Base-by-base conservation (phyloP, 2,888 invertebrate genomes). In the Tiphia femorata region DNA sequence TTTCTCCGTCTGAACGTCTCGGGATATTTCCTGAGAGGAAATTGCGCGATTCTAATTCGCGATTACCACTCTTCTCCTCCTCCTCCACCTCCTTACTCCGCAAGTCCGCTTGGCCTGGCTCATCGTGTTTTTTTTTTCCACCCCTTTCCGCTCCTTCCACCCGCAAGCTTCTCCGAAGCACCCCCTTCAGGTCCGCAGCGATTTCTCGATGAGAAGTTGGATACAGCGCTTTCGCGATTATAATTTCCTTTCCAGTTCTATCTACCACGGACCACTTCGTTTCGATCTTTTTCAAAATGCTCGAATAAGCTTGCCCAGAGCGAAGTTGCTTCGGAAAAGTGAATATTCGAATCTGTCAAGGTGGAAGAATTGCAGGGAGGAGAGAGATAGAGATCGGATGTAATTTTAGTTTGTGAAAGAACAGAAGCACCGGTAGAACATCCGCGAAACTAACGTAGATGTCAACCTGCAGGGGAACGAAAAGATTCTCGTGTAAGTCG, bases 31-130 rank as follows among this genome's bases (percentile, higher is more conserved):
- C 51, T 59, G 50, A 29, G 30, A 62, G 62, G 53, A 59, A 62
- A 62, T 62, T 62, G 51, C 59, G 59, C 25, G 51, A 59, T 59
- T 59, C 43, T 59, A 62, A 62, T 62, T 62, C 55, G 49, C 58
- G 29, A 41, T 19, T 37, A 5, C 19, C 35, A 27, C 35, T 50
- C 51, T 49, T 20, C 38, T 16, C 38, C 30, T 29, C 25, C 17
- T 3, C 50, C 37, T 35, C n/a, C 17, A 16, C 20, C 14, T 33
- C 47, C 33, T 46, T 47, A 21, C 43, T 23, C 33, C 51, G 48
- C 48, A n/a, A n/a, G n/a, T n/a, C n/a, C n/a, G n/a, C n/a, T n/a
- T n/a, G n/a, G n/a, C n/a, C n/a, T n/a, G n/a, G n/a, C n/a, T n/a
- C n/a, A n/a, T n/a, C n/a, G n/a, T n/a, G n/a, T n/a, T 19, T 43